phyloP scores from a whole-genome alignment of 1,140 invertebrate species.

The Limonius californicus region DNA sequence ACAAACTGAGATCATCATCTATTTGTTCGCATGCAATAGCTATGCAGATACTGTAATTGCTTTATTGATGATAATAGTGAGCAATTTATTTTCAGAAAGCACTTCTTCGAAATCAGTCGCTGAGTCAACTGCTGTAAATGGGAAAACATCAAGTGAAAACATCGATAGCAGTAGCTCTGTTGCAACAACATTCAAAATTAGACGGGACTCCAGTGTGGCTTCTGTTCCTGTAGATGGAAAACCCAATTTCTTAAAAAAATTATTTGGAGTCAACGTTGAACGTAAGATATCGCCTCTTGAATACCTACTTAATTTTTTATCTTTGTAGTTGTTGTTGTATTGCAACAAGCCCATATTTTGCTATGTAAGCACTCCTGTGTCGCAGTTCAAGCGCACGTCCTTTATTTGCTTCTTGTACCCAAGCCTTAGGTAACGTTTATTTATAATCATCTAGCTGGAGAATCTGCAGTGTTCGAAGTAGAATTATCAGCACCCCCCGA shows the following conservation, averaged over 20 bases:
- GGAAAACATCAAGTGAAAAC: neutral
- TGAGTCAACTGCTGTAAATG: neutral
- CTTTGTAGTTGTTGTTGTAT: too few relatives aligned
- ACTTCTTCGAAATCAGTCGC: too few relatives aligned
- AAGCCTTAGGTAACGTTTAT: neutral
- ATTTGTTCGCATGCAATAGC: too few relatives aligned
- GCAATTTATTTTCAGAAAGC: too few relatives aligned
- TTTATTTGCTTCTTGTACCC: neutral
- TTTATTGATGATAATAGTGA: too few relatives aligned
- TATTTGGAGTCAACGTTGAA: slow-evolving; percentile 71
- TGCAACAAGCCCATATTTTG: too few relatives aligned
- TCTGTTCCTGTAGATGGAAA: slow-evolving; percentile 48
- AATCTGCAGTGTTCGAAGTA: slow-evolving; percentile 81
- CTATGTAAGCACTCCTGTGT: too few relatives aligned
- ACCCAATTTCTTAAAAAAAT: slow-evolving; percentile 67
- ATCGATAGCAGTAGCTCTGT: neutral
- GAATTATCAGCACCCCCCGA: slow-evolving; percentile 58
- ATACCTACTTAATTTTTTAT: neutral
- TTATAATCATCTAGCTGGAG: slow-evolving; percentile 63
- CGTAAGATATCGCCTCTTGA: too few relatives aligned
- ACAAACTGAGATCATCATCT: too few relatives aligned
- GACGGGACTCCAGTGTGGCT: neutral
- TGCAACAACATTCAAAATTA: neutral
- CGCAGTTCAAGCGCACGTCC: neutral
- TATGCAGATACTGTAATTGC: too few relatives aligned